A percentile compares a stretch with the other conserved stretches of the same genome.
Conservation (phyloP, 2,888 invertebrate species). For the Drosophila aldrichi region DNA sequence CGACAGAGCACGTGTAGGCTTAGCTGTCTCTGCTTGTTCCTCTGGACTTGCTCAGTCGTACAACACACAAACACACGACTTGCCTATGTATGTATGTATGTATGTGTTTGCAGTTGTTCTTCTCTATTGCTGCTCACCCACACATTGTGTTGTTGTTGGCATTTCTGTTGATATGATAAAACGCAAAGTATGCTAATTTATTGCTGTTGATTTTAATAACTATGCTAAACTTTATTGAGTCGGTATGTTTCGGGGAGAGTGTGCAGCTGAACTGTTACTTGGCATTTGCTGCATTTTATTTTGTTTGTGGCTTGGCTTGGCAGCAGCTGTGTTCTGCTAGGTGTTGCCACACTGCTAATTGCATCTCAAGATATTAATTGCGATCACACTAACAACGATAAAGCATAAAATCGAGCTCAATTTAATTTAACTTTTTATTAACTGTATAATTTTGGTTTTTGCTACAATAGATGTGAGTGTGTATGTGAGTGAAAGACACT, state of each 20-base stretch:
- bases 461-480: too few species aligned
- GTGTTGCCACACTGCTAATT: conserved; percentile 14
- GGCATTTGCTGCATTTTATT: conserved; percentile 14
- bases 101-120: background rate
- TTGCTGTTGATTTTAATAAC: conserved; percentile 78
- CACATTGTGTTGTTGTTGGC: conserved; percentile 21
- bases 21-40: background rate
- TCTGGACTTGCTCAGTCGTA: background rate
- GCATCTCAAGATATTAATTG: background rate
- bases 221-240: conserved; percentile 59
- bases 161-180: conserved; percentile 49
- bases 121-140: conserved; percentile 2
- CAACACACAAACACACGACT: conserved; percentile 1
- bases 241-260: conserved; percentile 5
- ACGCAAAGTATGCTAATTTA: conserved; percentile 76
- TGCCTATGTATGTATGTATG: background rate
- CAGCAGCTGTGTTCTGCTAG: background rate
- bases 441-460: too few species aligned
- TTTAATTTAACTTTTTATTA: too few species aligned
- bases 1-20: background rate
- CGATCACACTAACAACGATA: background rate
- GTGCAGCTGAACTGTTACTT: conserved; percentile 13
- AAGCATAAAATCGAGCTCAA: background rate
- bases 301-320: background rate
- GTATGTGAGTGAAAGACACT: too few species aligned